These are phyloP conservation scores for Aix galericulata DNA, from an alignment of 2,113 vertebrate species.

Conservation along the genomic window DNA sequence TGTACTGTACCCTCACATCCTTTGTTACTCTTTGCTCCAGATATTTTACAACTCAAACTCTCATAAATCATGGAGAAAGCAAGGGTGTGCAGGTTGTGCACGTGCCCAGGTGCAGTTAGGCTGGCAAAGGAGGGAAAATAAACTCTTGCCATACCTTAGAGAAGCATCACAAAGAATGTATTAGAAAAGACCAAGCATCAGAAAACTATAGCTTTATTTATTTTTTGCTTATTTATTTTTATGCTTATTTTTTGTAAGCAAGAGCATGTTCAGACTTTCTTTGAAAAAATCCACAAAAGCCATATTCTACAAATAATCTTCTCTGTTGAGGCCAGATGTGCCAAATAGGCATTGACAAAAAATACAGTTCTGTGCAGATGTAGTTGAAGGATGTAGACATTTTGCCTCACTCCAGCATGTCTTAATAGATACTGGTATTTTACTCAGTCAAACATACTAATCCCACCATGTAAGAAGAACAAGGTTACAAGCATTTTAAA, in stretches of 20 bases:
- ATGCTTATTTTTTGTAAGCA: not conserved
- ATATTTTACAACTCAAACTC: not conserved
- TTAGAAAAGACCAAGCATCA: not conserved
- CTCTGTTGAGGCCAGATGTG: not conserved
- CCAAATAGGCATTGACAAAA: not conserved
- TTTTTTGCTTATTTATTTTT: too few species aligned
- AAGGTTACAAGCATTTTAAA: not conserved
- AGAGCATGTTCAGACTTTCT: not conserved
- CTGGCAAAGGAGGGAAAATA: not conserved
- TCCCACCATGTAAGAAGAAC: not conserved
- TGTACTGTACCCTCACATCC: too few species aligned
- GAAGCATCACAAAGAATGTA: not conserved
- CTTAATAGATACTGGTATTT: not conserved
- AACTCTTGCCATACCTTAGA: not conserved
- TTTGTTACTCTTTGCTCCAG: not conserved
- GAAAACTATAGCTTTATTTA: not conserved
- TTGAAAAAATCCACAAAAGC: not conserved
- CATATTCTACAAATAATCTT: not conserved
- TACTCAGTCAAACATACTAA: not conserved
- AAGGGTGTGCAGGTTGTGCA: not conserved
- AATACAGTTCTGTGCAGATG: fast-evolving
- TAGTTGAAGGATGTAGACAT: not conserved
- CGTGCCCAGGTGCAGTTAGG: too few species aligned
- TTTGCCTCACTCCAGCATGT: not conserved
- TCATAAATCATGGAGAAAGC: not conserved